Base-by-base conservation (phyloP, 2,888 invertebrate genomes). In the Volucella inflata region DNA sequence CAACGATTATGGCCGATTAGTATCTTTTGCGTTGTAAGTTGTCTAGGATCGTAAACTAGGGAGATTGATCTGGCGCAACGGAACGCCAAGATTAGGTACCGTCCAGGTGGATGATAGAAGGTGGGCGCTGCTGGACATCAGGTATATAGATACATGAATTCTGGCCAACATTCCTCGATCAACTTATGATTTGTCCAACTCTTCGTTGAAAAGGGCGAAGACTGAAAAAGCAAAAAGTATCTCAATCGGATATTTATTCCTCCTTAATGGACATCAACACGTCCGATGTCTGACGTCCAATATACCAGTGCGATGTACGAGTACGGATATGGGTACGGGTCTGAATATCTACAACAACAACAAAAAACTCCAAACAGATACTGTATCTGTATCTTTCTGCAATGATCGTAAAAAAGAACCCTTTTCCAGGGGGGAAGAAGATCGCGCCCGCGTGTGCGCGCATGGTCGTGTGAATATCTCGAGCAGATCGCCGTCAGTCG, bases 181-280 rank as follows among this genome's bases (percentile, higher is more conserved):
- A 84, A 79, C n/a, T 84, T 84, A 67, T 84, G 84, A 84, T 84
- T 80, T 80, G 84, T 75, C 70, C 70, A 81, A 75, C 48, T 44
- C 14, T 21, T 53, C 51, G 36, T 16, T 17, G 65, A 59, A 8
- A 50, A 64, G 16, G 44, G n/a, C 53, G 14, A 65, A 65, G 64
- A 4, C 55, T n/a, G 55, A 53, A 16, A 65, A 38, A 53, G n/a
- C n/a, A 21, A 70, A 65, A 51, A 57, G 64, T 50, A 62, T 40
- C 59, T 46, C 71, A 81, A 85, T 81, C 72, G 88, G 87, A 89
- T 89, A 89, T 89, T 89, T 89, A 89, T 89, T 89, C 89, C 85
- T 88, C 89, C 89, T 89, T 89, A 89, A 89, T 89, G 89, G 89
- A 89, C 88, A 89, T 89, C 89, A 89, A 89, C 89, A 89, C 89